Percentiles rank a stretch among this genome's conserved stretches.
Evolutionary conservation across 2,888 invertebrate species (phyloP).

Genomic region (Cyclophora punctaria): DNA sequence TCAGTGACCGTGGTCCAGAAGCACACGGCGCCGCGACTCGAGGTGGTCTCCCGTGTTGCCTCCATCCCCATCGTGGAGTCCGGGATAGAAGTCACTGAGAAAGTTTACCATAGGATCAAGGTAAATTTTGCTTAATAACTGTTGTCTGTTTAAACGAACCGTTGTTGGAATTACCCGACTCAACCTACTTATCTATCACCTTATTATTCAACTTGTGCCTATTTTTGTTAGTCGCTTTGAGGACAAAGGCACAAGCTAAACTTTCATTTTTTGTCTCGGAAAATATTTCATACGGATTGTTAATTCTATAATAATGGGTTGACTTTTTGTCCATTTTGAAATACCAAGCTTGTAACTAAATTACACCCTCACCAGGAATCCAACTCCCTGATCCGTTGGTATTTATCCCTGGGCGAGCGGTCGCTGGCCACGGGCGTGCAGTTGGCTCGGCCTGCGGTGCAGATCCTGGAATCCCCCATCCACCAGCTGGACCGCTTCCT

Average conservation of each 20-base stretch:
- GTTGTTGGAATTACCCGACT: too few relatives aligned
- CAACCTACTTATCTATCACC: too few relatives aligned
- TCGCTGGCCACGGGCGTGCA: slow-evolving; percentile 83
- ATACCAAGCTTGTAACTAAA: too few relatives aligned
- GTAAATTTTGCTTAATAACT: slow-evolving; percentile 50
- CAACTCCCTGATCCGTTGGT: slow-evolving; percentile 84
- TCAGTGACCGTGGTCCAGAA: slow-evolving; percentile 44
- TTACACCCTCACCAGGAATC: slow-evolving; percentile 66
- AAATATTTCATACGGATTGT: too few relatives aligned
- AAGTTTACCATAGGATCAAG: slow-evolving; percentile 84
- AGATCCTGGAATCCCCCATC: slow-evolving; percentile 82
- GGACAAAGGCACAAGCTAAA: too few relatives aligned
- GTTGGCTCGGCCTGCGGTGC: slow-evolving; percentile 82
- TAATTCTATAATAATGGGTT: too few relatives aligned
- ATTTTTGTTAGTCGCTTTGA: too few relatives aligned
- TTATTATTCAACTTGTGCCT: too few relatives aligned
- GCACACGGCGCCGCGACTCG: slow-evolving; percentile 71
- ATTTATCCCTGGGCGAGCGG: slow-evolving; percentile 82
- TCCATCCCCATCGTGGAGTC: slow-evolving; percentile 89
- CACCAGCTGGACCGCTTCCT: slow-evolving; percentile 83
- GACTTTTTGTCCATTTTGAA: too few relatives aligned
- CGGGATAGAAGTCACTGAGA: slow-evolving; percentile 82
- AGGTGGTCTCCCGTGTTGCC: slow-evolving; percentile 83
- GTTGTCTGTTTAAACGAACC: too few relatives aligned
- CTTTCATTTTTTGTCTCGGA: too few relatives aligned